Evolutionary conservation across 2,888 invertebrate genomes (phyloP), one percentile per base, ranked within the genome.

Genomic region (Mesorhabditis spiculigera): DNA sequence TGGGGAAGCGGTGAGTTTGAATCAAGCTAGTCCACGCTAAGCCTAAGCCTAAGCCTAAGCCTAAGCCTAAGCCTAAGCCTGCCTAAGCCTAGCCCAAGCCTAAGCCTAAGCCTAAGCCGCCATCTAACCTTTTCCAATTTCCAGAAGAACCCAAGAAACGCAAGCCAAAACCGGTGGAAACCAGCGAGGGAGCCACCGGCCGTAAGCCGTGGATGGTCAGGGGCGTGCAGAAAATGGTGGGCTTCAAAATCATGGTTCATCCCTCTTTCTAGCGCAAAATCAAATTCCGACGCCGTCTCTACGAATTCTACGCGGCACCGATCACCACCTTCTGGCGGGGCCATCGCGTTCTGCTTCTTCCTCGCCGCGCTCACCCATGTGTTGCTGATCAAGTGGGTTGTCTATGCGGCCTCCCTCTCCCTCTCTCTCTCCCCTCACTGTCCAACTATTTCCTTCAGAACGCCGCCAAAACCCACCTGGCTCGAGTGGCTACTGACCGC

Each of bases 251-350:
- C 13, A 63, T n/a, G n/a, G n/a, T n/a, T n/a, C n/a, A n/a, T n/a
- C 16, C 64, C 65, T 6, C n/a, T 42, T 41, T 74, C 16, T 68
- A 78, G 80, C 69, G 75, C 68, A 73, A 73, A 63, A 75, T 84
- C 45, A 80, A 80, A 74, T 67, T 80, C 42, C 80, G 78, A 5
- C 76, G 82, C 6, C 75, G 79, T 58, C 90, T 97, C 72, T 93
- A 95, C 86, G 98, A 98, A 89, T 98, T 98, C 89, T 98, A 95
- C 87, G 95, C 95, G 43, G 96, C 98, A 63, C 98, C 98, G 2
- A 94, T 98, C 78, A 95, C 97, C 4, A 97, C 97, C 87, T 98
- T 97, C 88, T 97, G 95, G 95, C 94, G 16, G 97, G 89, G 93
- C 95, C 82, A 62, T 86, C 5, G 78, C 80, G 10, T 86, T 83